phyloP scores from a whole-genome alignment of 2,797 vertebrate species.

The Fringilla coelebs region DNA sequence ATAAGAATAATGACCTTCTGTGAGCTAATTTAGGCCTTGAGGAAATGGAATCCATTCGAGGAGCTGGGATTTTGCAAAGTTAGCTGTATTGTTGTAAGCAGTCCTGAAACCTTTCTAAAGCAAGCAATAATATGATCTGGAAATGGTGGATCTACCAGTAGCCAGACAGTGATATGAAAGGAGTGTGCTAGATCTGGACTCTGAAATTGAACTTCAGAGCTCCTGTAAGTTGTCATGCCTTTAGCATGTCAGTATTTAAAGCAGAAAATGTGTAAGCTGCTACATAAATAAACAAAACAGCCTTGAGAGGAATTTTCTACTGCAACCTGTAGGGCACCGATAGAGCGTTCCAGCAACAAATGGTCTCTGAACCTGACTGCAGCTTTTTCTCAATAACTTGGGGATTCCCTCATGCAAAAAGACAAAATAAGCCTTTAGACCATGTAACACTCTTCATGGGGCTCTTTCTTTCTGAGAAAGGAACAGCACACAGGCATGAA shows the following conservation, averaged over 20 bases:
- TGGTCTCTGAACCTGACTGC: neutral
- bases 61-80: neutral
- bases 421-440: neutral
- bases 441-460: accelerated
- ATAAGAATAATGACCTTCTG: neutral
- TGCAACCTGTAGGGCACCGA: neutral
- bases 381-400: neutral
- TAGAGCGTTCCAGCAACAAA: neutral
- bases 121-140: neutral
- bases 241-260: neutral
- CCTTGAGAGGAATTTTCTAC: neutral
- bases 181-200: neutral
- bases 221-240: neutral
- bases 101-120: neutral
- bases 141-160: neutral
- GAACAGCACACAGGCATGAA: neutral
- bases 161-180: neutral
- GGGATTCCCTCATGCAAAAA: neutral
- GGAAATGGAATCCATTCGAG: neutral
- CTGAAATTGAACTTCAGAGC: neutral
- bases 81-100: neutral
- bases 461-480: neutral
- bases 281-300: neutral
- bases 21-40: neutral
- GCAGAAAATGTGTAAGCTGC: neutral